Evolutionary conservation across 2,113 vertebrate genomes (phyloP).

Genomic region (Pseudorhombus dupliciocellatus): DNA sequence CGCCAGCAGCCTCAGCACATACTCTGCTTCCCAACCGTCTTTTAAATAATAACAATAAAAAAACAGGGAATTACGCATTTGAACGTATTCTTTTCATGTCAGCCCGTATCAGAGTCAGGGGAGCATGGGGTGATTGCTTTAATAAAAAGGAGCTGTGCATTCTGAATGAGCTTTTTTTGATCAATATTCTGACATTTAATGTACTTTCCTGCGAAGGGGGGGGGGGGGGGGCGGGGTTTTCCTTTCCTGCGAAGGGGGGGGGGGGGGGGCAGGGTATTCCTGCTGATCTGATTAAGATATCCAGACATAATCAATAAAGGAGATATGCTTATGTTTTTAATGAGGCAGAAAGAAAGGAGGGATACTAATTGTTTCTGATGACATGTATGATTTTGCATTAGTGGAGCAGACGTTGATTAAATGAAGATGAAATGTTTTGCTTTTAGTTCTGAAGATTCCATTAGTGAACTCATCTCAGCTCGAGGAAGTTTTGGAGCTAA

Average conservation of each 20-base stretch:
- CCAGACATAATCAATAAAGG: conserved; percentile 79
- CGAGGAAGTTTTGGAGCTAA: not conserved
- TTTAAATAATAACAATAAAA: conserved; percentile 50
- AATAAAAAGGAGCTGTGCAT: conserved; percentile 61
- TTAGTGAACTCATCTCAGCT: not conserved
- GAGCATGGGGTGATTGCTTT: conserved; percentile 58
- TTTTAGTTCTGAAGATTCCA: not conserved
- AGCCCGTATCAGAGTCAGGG: conserved; percentile 72
- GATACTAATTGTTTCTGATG: conserved; percentile 27
- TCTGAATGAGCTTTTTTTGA: conserved; percentile 68
- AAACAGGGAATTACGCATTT: conserved; percentile 59
- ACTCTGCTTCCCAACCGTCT: conserved; percentile 62
- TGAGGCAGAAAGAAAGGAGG: conserved; percentile 43
- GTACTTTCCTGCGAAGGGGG: conserved; percentile 59
- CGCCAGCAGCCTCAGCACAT: conserved; percentile 72
- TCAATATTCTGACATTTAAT: conserved; percentile 79
- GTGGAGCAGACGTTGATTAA: not conserved
- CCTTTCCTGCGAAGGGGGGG: conserved; percentile 56
- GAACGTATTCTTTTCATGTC: conserved; percentile 72
- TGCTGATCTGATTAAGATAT: conserved; percentile 76
- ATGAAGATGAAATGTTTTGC: conserved; percentile 1
- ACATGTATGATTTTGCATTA: conserved; percentile 44
- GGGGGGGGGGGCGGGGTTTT: too few species aligned
- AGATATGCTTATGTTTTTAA: conserved; percentile 79
- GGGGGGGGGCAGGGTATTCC: conserved; percentile 65